Base-by-base conservation (phyloP, 2,888 invertebrate genomes). In the Cremastinae sp. region DNA sequence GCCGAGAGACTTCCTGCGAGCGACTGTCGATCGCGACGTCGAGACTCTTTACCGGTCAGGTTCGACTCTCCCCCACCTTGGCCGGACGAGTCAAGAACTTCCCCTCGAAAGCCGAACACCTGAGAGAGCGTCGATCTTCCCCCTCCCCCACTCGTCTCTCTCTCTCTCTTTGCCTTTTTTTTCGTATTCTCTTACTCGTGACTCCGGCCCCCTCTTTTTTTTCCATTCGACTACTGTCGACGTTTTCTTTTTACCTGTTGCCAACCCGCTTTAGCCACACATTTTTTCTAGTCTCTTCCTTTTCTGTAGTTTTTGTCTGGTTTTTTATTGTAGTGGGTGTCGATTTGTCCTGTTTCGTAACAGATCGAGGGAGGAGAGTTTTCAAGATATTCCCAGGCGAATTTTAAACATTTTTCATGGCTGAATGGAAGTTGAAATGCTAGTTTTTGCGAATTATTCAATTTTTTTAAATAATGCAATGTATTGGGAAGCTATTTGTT, bases 1-100 rank as follows among this genome's bases (percentile, higher is more conserved):
- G 55, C 79, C 28, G 28, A 80, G 77, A 74, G 85, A 84, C 79
- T 83, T 84, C 78, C 83, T 82, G 82, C 80, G 82, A 76, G 75
- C 78, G 81, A 87, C 87, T 86, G 87, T 81, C 83, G 85, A 84
- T 83, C 80, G 81, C 78, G 79, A 49, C 62, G 66, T 53, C 28
- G 70, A 68, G 55, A 79, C 78, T 77, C 75, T 56, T 77, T 78
- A 79, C 80, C 80, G 78, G 80, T 83, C 83, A 82, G 83, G 81
- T 83, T 82, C 71, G 84, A 84, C 85, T 85, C 83, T 84, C 85
- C 79, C 72, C 76, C 79, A 80, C 80, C 81, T 79, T 76, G 69
- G 75, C 65, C 51, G 45, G 39, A 37, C 58, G 72, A 75, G 77
- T 78, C 74, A 74, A 66, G 74, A 62, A 78, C 78, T 72, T 75